phyloP scores from a whole-genome alignment of 2,113 vertebrate genomes.

The Ranitomeya variabilis region DNA sequence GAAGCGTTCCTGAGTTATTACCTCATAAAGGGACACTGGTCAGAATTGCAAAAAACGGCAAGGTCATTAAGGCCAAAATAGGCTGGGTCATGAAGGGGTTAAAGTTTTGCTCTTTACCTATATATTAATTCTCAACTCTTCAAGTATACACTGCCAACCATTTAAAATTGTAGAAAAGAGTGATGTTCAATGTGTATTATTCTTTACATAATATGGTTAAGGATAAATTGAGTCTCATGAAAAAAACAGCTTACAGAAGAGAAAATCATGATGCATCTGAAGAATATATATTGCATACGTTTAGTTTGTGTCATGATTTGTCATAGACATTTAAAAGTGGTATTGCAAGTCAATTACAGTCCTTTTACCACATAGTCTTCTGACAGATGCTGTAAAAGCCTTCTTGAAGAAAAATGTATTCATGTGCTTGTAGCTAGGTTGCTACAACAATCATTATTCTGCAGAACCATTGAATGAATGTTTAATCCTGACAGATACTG shows the following conservation, averaged over 20 bases:
- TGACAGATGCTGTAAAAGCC: conserved; percentile 28
- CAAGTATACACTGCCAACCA: background rate
- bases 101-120: background rate
- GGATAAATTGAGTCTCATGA: background rate
- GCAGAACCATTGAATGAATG: background rate
- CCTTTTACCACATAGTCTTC: conserved; percentile 13
- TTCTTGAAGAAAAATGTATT: conserved; percentile 29
- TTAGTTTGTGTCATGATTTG: conserved; percentile 34
- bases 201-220: background rate
- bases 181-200: background rate
- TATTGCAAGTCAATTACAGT: conserved; percentile 13
- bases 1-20: no score
- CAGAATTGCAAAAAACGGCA: no score
- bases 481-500: background rate
- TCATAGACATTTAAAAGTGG: conserved; percentile 17
- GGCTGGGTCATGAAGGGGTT: no score
- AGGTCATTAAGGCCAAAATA: no score
- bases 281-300: conserved; percentile 4
- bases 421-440: conserved; percentile 6
- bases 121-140: background rate
- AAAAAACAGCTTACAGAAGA: background rate
- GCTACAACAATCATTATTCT: conserved; percentile 23
- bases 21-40: no score
- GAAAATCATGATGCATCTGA: background rate
- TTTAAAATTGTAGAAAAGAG: background rate